phyloP scores from a whole-genome alignment of 2,888 invertebrate species.

The Drosophila birchii region DNA sequence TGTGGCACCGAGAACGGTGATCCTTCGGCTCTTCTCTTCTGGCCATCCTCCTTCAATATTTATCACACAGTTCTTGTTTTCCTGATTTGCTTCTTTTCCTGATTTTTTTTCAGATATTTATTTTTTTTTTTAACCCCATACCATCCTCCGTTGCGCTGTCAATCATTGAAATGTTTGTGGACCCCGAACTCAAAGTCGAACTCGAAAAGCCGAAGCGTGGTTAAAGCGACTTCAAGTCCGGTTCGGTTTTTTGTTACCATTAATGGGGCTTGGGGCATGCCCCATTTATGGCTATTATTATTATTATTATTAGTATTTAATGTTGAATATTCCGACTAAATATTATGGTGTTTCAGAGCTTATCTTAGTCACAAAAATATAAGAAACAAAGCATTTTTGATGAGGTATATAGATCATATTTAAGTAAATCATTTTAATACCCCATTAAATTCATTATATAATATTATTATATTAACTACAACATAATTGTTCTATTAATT shows the following conservation, averaged over 20 bases:
- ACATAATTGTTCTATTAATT: not conserved
- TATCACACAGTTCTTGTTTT: slow-evolving; percentile 24
- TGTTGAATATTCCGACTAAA: not conserved
- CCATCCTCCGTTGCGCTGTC: slow-evolving; percentile 48
- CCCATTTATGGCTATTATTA: not conserved
- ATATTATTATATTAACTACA: too few species aligned
- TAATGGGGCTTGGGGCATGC: not conserved
- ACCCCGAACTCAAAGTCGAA: slow-evolving; percentile 50
- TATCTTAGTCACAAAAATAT: not conserved
- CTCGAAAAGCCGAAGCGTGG: slow-evolving; percentile 47
- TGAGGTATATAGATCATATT: not conserved
- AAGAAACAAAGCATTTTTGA: not conserved
- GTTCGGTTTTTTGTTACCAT: slow-evolving; percentile 22
- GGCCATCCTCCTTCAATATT: slow-evolving; percentile 18
- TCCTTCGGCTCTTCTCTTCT: slow-evolving; percentile 12
- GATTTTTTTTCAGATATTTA: not conserved
- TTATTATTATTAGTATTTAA: not conserved
- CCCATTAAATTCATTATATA: not conserved
- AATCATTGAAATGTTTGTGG: slow-evolving; percentile 60
- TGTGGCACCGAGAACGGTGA: slow-evolving; percentile 43
- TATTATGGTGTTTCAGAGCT: not conserved
- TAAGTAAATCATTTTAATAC: not conserved
- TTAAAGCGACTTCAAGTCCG: slow-evolving; percentile 52
- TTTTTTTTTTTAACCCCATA: slow-evolving; percentile 10
- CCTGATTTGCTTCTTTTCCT: slow-evolving; percentile 2